Evolutionary conservation across 2,113 vertebrate genomes (phyloP), one percentile per base, ranked within the genome.

Genomic region (Pundamilia nyererei): DNA sequence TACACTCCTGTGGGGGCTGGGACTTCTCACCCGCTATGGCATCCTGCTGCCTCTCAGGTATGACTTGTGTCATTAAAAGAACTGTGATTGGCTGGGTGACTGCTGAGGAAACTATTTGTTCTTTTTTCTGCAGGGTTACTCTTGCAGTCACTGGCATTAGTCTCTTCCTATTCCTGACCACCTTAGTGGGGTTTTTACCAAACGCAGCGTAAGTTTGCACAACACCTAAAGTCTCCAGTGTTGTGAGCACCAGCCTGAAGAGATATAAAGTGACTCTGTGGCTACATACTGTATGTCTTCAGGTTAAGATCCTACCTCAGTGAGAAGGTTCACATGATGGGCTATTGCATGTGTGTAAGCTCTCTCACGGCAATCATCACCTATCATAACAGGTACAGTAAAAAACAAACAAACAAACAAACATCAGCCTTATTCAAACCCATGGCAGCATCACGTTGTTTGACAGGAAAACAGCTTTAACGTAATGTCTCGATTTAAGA

Each of bases 321-420:
- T 94, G 97, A 97, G 79, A 97, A 98, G 0, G 96, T 97, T 3
- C 98, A 99, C 91, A 91, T 98, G 81, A 98, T 98, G 97, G 98
- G 98, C 80, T 98, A 98, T 92, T 95, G 97, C 79, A 97, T 99
- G 93, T 99, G 98, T 0, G 97, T 98, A n/a, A 95, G 97, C 14
- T 96, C 98, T 33, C 97, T 99, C 62, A 98, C 98, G 0, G 98
- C 98, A 91, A 98, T 99, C 92, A 98, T 99, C 91, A 98, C 98
- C 77, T 99, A 99, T 93, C 97, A 99, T 0, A 97, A 98, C 97
- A 96, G 98, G 98, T 98, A 91, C 93, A 93, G 10, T 26, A 51
- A 33, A 40, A 9, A 35, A 1, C 0, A 2, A 0, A 1, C 3
- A 2, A 0, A 1, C 3, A 19, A 62, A 65, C 19, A 19, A 31